Evolutionary conservation across 2,797 vertebrate genomes (phyloP), one percentile per base, ranked within the genome.

Genomic region (Leucoraja ocellata): DNA sequence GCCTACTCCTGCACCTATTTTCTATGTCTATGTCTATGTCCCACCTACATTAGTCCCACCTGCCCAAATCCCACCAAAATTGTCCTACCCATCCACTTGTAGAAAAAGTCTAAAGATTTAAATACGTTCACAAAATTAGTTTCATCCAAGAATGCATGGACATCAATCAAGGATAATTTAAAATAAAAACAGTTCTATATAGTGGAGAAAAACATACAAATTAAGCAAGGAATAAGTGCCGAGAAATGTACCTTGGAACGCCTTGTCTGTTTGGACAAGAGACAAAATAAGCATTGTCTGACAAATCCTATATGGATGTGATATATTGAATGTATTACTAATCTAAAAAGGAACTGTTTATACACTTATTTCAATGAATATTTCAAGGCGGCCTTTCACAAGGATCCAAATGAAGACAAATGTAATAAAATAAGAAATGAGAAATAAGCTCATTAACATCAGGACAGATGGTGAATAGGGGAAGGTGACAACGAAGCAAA

Each of bases 21-120:
- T n/a, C n/a, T n/a, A n/a, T n/a, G n/a, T 46, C 46, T 46, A 46
- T n/a, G n/a, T n/a, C n/a, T n/a, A 54, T 54, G 46, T 46, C 46
- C 1, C 46, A 46, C 46, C 46, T 46, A 46, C 46, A 46, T 2
- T 46, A 46, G 46, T 54, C 46, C 46, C n/a, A n/a, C n/a, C n/a
- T n/a, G n/a, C n/a, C n/a, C n/a, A n/a, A n/a, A n/a, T n/a, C n/a
- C n/a, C 46, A 54, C 46, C 46, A 54, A 54, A 5, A 4, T 4
- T 54, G 46, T 54, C 46, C 46, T 4, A 54, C 46, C 46, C 46
- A 54, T 54, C 39, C 46, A 92, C 36, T 28, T 88, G 36, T 36
- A 91, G 68, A 91, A 91, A 88, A 65, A 84, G n/a, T 32, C 65
- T 68, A 63, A 18, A 11, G 61, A 63, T 88, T 88, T 68, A 88